Evolutionary conservation across 2,113 vertebrate species (phyloP), one percentile per base, ranked within the genome.

Genomic region (Zosterops japonicus): DNA sequence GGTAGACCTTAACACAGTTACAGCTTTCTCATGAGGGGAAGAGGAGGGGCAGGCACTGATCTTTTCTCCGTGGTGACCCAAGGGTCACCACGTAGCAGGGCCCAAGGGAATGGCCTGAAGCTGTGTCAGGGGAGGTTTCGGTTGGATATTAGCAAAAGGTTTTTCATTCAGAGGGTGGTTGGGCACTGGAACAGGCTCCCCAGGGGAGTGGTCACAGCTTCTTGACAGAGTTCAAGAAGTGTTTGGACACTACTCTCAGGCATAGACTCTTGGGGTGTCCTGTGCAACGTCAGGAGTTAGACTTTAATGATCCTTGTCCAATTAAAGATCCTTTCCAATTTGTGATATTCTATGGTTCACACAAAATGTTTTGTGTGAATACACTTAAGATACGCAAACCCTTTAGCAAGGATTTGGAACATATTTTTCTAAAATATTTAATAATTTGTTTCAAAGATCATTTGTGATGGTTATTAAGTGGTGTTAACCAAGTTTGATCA

Each of bases 21-120:
- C 11, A 47, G 2, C 5, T 53, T 41, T 17, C 11, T 47, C 0
- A 0, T 33, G 9, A 74, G 8, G 11, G 5, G 15, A 25, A 68
- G 7, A 42, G 7, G 4, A 75, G 28, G 4, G 13, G 7, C 39
- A 46, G 56, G 9, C 33, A 57, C 28, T 74, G 7, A 25, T 52
- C 7, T 33, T 14, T 44, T 5, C 27, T 44, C 22, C n/a, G 7
- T 25, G 39, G 21, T 64, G n/a, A n/a, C 9, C 59, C 52, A 39
- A 39, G 39, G 39, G 39, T 39, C 39, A 39, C 39, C 11, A 39
- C 39, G 36, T 44, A 36, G 25, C 20, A 60, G 39, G 2, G 68
- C 16, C 5, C 1, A 2, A 53, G 23, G 11, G 5, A 75, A 52
- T 44, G 33, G 10, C 4, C 12, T 31, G 46, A 31, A 83, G 11